Base-by-base conservation (phyloP, 1,140 invertebrate genomes). In the Nymphalis io region DNA sequence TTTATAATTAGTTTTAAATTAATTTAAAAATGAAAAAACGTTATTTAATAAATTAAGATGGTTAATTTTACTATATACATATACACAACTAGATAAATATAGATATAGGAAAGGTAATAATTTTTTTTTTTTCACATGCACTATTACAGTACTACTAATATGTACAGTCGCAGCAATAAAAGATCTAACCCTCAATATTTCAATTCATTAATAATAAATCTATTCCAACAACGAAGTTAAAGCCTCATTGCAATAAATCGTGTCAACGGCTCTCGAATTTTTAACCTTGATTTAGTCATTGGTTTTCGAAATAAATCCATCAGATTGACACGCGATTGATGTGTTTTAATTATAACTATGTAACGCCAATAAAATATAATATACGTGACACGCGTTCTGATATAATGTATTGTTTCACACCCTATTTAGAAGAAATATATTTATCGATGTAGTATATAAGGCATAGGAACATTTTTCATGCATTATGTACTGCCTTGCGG, bases 341-440 rank as follows among this genome's bases (percentile, higher is more conserved):
- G 73, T 72, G 77, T 68, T 68, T 83, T 76, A 81, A 74, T 75
- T 73, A 72, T 73, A 84, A 80, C 74, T 64, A 77, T 65, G 74
- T 73, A 76, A 60, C 81, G 77, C 81, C 75, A 74, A 78, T 83
- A 80, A 85, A 80, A 80, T 75, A 85, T 61, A 85, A 74, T 60
- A 46, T 73, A 87, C 86, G 86, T 87, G 84, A 80, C 68, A 23
- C 8, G 84, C 18, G 16, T 76, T 18, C 69, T 70, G 69, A 88
- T 80, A 55, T 53, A 55, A 44, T 5, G 55, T 79, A 80, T 80
- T 80, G 74, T 80, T 76, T 70, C 68, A 70, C 74, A 57, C 40
- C 55, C 57, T 42, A 68, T 57, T 65, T n/a, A 5, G 46, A 39
- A 42, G 46, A 42, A 20, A 42, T n/a, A 27, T 51, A 27, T 15